Percentiles rank a stretch among this genome's conserved stretches.
Conservation (phyloP, 2,888 invertebrate genomes). For the Arrhopalites spinosus region DNA sequence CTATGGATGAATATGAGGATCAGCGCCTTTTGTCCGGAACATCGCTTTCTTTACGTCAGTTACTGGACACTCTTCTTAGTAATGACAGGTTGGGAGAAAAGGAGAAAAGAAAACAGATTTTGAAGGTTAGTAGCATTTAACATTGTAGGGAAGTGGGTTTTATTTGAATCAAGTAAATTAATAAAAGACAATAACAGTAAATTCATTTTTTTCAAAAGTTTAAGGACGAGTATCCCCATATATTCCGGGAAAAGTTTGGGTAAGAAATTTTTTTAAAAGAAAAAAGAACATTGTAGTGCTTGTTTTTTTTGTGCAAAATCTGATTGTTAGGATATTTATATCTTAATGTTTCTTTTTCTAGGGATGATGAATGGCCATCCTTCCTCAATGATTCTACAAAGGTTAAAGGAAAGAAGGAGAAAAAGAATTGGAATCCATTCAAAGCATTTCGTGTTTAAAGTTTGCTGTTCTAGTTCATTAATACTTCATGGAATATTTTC, state of each 20-base stretch:
- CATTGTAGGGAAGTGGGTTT: neutral
- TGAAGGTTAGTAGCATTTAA: constrained; percentile 39
- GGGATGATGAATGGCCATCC: constrained; percentile 26
- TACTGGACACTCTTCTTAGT: constrained; percentile 42
- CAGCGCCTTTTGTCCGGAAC: constrained; percentile 49
- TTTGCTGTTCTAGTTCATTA: neutral
- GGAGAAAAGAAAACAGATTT: constrained; percentile 37
- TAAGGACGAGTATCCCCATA: constrained; percentile 50
- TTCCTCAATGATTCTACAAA: constrained; percentile 31
- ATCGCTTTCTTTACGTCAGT: constrained; percentile 43
- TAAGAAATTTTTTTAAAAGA: too few species aligned
- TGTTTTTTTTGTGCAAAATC: too few species aligned
- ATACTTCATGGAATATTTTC: too few species aligned
- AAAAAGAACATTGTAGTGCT: too few species aligned
- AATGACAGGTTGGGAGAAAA: constrained; percentile 42
- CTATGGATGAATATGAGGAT: constrained; percentile 51
- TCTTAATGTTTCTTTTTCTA: too few species aligned
- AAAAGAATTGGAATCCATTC: constrained; percentile 31
- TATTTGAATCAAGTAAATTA: too few species aligned
- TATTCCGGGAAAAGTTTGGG: constrained; percentile 52
- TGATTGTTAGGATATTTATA: too few species aligned
- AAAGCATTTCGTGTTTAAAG: constrained; percentile 35
- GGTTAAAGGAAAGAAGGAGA: constrained; percentile 22
- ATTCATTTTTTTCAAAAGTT: constrained; percentile 41
- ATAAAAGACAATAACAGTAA: neutral